These are phyloP conservation scores for Platysteira castanea DNA, from an alignment of 2,113 vertebrate genomes.

Conservation along the genomic window DNA sequence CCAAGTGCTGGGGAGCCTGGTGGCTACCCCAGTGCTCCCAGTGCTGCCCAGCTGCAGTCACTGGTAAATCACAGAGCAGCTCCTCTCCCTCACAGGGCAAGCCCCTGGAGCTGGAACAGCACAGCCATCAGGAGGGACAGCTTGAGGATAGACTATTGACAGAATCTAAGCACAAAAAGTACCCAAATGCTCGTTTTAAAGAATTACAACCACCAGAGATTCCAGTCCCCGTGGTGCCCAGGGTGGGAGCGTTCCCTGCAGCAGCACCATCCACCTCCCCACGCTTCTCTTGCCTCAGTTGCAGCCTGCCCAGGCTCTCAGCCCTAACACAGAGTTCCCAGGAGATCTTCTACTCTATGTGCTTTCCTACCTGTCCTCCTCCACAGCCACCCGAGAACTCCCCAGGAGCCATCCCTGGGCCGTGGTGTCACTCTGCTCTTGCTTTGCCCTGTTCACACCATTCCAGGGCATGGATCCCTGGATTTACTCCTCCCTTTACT, in stretches of 20 bases:
- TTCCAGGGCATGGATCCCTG: not conserved
- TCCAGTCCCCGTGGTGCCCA: not conserved
- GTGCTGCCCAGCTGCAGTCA: not conserved
- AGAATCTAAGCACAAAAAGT: not conserved
- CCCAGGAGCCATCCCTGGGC: not conserved
- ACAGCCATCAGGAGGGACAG: not conserved
- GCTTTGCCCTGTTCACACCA: not conserved
- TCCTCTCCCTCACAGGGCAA: not conserved
- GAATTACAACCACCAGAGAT: not conserved
- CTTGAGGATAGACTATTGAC: not conserved
- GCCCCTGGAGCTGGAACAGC: not conserved
- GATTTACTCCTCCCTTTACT: not conserved
- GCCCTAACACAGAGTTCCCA: not conserved
- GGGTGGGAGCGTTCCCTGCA: not conserved
- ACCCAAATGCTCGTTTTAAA: not conserved
- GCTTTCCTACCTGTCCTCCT: not conserved
- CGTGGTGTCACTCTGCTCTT: not conserved
- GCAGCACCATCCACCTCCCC: not conserved
- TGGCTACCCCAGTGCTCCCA: rapidly evolving
- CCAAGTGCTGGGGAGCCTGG: not conserved
- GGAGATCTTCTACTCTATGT: rapidly evolving
- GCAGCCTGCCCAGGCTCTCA: not conserved
- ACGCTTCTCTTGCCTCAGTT: rapidly evolving
- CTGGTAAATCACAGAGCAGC: not conserved
- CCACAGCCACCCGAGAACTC: rapidly evolving